These are phyloP conservation scores for Dipus sagitta DNA, from an alignment of 2,797 vertebrate species.

Conservation along the genomic window DNA sequence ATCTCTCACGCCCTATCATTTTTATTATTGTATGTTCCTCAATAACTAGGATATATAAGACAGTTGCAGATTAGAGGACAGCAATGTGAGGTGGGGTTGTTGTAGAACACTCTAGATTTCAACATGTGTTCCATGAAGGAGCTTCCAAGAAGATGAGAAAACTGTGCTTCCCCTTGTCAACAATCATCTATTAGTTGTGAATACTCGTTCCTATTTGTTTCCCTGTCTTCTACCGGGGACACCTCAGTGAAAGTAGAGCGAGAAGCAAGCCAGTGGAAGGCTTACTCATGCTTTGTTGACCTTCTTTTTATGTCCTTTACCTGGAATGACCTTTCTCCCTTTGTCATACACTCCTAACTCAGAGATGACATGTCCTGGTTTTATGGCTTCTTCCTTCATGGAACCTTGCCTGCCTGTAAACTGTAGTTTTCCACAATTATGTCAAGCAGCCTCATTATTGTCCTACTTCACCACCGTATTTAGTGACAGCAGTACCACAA, in stretches of 20 bases:
- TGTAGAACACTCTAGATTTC: constrained; percentile 32
- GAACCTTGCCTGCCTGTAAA: neutral
- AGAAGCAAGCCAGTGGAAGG: neutral
- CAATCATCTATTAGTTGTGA: neutral
- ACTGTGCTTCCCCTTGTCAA: neutral
- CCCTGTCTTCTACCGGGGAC: neutral
- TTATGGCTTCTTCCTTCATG: neutral
- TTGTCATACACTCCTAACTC: neutral
- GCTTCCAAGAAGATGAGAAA: neutral
- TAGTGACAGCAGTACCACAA: neutral
- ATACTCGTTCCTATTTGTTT: neutral
- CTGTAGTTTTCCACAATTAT: neutral
- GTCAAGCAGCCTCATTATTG: neutral
- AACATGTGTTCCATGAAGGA: constrained; percentile 9
- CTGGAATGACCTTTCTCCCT: neutral
- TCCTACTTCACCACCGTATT: neutral
- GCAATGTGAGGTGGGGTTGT: neutral
- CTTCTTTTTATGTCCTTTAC: constrained; percentile 6
- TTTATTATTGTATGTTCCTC: neutral
- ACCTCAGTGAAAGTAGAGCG: neutral
- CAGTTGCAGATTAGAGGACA: neutral
- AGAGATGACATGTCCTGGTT: neutral
- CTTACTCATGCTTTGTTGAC: neutral
- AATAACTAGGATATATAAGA: constrained; percentile 13
- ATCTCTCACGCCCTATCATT: too few species aligned